Percentiles rank a stretch among this genome's conserved stretches.
Conservation (phyloP, 2,797 vertebrate genomes). For the Falco columbarius region DNA sequence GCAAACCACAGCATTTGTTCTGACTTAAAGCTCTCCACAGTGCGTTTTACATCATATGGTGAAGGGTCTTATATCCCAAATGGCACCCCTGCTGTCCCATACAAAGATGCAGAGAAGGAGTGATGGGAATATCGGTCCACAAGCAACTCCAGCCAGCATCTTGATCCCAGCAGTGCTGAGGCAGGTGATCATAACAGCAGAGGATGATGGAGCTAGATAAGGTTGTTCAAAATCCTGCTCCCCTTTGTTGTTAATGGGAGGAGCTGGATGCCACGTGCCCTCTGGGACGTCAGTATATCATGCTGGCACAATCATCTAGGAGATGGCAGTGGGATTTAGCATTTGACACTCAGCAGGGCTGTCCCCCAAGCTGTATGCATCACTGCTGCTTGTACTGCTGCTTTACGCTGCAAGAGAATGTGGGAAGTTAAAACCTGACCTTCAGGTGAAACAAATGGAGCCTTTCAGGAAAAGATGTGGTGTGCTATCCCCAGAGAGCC, state of each 20-base stretch:
- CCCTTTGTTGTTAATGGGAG: neutral
- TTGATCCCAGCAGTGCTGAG: accelerated
- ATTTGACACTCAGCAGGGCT: neutral
- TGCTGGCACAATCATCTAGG: neutral
- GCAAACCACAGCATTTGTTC: neutral
- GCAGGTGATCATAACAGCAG: neutral
- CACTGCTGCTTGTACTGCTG: neutral
- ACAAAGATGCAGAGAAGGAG: neutral
- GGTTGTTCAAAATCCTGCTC: neutral
- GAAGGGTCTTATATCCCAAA: neutral
- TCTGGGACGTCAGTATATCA: neutral
- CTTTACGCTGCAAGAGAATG: neutral
- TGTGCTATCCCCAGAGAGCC: neutral
- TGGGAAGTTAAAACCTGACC: neutral
- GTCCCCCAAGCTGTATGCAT: neutral
- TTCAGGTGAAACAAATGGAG: neutral
- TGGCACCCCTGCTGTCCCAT: neutral
- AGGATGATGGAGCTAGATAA: neutral
- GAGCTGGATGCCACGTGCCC: neutral
- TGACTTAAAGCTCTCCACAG: neutral
- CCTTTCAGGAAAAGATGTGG: neutral
- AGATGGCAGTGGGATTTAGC: neutral
- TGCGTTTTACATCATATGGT: neutral
- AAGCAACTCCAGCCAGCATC: neutral
- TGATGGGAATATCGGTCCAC: accelerated